phyloP scores from a whole-genome alignment of 1,140 invertebrate species.

The Caenorhabditis remanei region DNA sequence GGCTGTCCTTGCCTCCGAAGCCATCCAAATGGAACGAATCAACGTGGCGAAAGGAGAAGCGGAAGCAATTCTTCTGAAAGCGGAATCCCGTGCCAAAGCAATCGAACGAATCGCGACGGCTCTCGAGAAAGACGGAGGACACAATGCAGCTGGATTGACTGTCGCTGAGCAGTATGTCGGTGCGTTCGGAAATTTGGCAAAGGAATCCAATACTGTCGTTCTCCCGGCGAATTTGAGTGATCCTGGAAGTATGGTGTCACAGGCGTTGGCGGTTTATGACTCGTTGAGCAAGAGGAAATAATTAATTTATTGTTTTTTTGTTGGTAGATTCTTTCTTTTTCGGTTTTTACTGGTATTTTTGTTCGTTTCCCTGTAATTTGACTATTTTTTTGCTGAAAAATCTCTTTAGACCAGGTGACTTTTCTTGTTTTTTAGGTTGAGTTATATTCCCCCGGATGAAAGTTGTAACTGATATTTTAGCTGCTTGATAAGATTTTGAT shows the following conservation, averaged over 20 bases:
- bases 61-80: conserved; percentile 84
- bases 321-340: neutral
- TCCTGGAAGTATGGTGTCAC: conserved; percentile 81
- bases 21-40: conserved; percentile 86
- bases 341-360: neutral
- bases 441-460: no score
- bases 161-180: conserved; percentile 94
- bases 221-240: conserved; percentile 91
- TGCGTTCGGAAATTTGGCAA: conserved; percentile 92
- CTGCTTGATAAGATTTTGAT: no score
- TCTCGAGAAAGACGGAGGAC: conserved; percentile 41
- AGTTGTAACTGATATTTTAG: no score
- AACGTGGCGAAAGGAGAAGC: conserved; percentile 87
- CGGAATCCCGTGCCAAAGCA: conserved; percentile 81
- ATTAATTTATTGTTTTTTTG: neutral
- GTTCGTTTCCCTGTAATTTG: neutral
- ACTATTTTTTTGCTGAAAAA: no score
- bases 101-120: conserved; percentile 58
- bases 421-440: no score
- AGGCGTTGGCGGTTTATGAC: conserved; percentile 73
- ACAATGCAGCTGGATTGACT: conserved; percentile 86
- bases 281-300: conserved; percentile 47
- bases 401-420: neutral
- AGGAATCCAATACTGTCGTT: conserved; percentile 93
- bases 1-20: conserved; percentile 89